A percentile compares a stretch with the other conserved stretches of the same genome.
Conservation (phyloP, 2,888 invertebrate species). For the Heliothis peltigera region DNA sequence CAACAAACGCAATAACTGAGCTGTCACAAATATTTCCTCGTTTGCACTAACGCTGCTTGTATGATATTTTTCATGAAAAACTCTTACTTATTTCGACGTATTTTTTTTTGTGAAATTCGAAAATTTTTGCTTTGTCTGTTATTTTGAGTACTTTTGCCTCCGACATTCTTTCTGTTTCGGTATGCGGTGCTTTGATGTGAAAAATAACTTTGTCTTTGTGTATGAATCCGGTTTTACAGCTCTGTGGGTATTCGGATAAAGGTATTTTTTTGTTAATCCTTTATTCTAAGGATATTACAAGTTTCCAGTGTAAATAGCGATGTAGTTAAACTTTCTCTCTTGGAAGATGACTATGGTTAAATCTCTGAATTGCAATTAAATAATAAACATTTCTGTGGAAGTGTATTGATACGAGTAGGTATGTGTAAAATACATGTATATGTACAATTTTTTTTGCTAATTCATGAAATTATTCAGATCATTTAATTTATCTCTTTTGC, state of each 20-base stretch:
- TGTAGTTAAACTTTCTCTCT: too few relatives aligned
- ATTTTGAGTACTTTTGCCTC: constrained; percentile 14
- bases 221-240: neutral
- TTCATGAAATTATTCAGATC: too few relatives aligned
- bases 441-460: too few relatives aligned
- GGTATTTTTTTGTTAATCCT: constrained; percentile 1
- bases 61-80: constrained; percentile 23
- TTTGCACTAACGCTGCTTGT: constrained; percentile 22
- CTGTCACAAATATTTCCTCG: constrained; percentile 21
- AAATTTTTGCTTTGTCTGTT: constrained; percentile 44
- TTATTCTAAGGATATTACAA: neutral
- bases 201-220: constrained; percentile 17
- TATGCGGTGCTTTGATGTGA: constrained; percentile 21
- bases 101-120: constrained; percentile 22
- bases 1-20: constrained; percentile 15
- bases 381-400: too few relatives aligned
- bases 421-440: too few relatives aligned
- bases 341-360: too few relatives aligned
- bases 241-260: neutral
- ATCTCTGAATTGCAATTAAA: neutral
- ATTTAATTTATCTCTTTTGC: too few relatives aligned
- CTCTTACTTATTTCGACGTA: constrained; percentile 8
- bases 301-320: neutral
- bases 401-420: too few relatives aligned
- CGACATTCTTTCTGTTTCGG: constrained; percentile 35